Base-by-base conservation (phyloP, 1,140 invertebrate genomes). In the Pseudomyrmex pallidus region DNA sequence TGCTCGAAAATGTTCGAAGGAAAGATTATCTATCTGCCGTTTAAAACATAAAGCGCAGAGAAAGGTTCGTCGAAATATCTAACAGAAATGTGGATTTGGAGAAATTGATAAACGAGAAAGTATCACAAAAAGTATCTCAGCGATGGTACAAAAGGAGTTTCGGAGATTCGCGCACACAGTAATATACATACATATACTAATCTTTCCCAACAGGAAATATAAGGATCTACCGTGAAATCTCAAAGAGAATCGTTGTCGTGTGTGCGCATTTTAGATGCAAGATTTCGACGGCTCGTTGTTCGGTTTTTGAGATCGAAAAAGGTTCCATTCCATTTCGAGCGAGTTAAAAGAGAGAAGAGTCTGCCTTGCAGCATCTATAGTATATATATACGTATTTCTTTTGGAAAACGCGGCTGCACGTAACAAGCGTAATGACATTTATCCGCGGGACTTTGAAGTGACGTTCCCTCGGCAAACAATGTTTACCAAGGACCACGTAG, bases 341-440 rank as follows among this genome's bases (percentile, higher is more conserved):
- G 35, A 12, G 44, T 78, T 78, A 59, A 78, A 66, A 25, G 50
- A 15, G 12, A 52, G 1, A 35, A 35, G 35, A 35, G 35, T 35
- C 35, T 35, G 35, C 35, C 35, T 35, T 35, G 35, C 4, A 35
- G 35, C 35, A 35, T 35, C 74, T 77, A 56, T 25, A 15, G 35
- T n/a, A 20, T 66, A 13, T n/a, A 50, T 50, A 44, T 12, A 52
- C 17, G 35, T 59, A 35, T 78, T 70, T 70, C 54, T 78, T 70
- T 78, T 25, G 48, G 44, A 68, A 59, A 70, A 12, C 66, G 54
- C 64, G 44, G 44, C 20, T 54, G 76, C 64, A 57, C 35, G 44
- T 78, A 70, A 78, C 76, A 48, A 78, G 76, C 54, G 54, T 78
- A 76, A 76, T 59, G 54, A 70, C 64, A 78, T 78, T 78, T 78